Evolutionary conservation across 2,113 vertebrate genomes (phyloP).

Genomic region (Machaerirhynchus nigripectus): DNA sequence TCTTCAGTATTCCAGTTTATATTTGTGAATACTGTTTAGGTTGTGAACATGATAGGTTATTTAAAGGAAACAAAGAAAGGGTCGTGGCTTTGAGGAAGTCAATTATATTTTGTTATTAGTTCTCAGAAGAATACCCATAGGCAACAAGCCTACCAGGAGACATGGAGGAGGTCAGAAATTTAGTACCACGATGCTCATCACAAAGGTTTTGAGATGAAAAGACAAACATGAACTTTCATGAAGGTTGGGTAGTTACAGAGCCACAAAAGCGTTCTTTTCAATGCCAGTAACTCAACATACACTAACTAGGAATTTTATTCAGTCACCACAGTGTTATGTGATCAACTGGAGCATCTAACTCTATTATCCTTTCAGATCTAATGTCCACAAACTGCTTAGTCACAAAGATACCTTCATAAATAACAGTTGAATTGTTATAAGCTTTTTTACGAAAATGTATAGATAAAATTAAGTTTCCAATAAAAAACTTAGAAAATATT

Average conservation of each 20-base stretch:
- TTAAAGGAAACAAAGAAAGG: conserved; percentile 42
- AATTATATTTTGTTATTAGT: conserved; percentile 3
- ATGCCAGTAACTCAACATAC: neutral
- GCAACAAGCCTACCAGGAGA: neutral
- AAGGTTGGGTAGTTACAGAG: neutral
- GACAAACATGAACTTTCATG: neutral
- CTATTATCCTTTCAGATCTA: neutral
- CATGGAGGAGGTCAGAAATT: neutral
- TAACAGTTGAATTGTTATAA: neutral
- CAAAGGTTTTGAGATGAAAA: neutral
- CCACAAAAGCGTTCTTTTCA: neutral
- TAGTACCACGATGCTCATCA: neutral
- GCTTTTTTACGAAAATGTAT: neutral
- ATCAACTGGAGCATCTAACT: neutral
- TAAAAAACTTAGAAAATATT: neutral
- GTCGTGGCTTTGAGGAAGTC: neutral
- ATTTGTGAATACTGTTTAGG: conserved; percentile 37
- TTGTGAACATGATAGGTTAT: conserved; percentile 24
- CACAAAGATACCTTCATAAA: neutral
- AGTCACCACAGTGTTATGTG: neutral
- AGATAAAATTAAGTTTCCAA: neutral
- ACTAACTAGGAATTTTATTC: neutral
- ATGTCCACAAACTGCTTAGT: neutral
- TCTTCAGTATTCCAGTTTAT: conserved; percentile 46
- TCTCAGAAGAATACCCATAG: conserved; percentile 26